These are phyloP conservation scores for Heliornis fulica DNA, from an alignment of 2,113 vertebrate genomes.

Conservation along the genomic window DNA sequence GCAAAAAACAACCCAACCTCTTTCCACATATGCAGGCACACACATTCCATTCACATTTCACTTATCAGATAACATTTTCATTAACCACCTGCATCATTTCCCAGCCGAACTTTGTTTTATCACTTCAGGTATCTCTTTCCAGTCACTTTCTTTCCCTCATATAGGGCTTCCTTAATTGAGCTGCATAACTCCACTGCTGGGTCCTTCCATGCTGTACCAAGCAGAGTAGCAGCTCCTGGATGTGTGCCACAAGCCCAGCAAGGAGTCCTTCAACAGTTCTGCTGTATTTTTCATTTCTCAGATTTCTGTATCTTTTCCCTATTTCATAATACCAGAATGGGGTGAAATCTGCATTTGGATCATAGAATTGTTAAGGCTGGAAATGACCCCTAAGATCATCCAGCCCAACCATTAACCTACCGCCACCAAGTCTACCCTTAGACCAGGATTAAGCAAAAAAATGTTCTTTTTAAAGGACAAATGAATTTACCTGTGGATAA, in stretches of 20 bases:
- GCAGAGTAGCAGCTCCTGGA: background rate
- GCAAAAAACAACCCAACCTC: slow-evolving; percentile 23
- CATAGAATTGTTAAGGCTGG: too few species aligned
- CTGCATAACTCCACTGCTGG: background rate
- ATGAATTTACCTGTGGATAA: background rate
- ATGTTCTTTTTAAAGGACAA: background rate
- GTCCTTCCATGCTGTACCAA: background rate
- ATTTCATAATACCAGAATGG: rapidly evolving
- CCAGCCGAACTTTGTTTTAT: slow-evolving; percentile 47
- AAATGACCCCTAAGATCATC: too few species aligned
- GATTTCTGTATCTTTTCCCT: background rate
- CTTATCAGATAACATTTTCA: slow-evolving; percentile 42
- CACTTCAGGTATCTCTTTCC: slow-evolving; percentile 40
- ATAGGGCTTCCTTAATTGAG: slow-evolving; percentile 17
- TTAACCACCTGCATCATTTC: slow-evolving; percentile 25
- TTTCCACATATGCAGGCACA: background rate
- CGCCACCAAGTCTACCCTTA: too few species aligned
- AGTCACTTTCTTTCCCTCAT: background rate
- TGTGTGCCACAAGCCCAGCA: background rate
- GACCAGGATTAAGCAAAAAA: background rate
- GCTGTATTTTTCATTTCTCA: background rate
- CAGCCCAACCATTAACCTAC: too few species aligned
- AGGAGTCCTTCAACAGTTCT: background rate
- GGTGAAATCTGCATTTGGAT: background rate
- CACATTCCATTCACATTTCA: background rate